Conservation (phyloP, 2,888 invertebrate genomes). For the Drosophila lacicola region DNA sequence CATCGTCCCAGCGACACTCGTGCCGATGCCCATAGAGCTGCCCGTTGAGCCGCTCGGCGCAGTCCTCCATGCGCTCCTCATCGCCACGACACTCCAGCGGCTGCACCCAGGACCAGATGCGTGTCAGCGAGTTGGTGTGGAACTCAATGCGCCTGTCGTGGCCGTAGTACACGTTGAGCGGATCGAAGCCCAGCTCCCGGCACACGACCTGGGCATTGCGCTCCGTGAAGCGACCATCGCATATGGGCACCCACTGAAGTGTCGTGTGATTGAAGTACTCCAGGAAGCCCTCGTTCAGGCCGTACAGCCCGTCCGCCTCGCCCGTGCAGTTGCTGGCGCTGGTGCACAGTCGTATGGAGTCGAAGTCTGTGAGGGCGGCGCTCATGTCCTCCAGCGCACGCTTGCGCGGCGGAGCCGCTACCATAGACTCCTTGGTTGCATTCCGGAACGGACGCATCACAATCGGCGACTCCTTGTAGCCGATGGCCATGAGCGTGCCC, state of each 20-base stretch:
- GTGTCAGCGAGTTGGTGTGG: constrained; percentile 93
- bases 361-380: constrained; percentile 80
- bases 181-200: constrained; percentile 94
- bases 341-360: constrained; percentile 92
- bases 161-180: constrained; percentile 94
- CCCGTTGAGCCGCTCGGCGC: constrained; percentile 94
- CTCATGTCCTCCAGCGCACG: constrained; percentile 86
- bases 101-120: constrained; percentile 98
- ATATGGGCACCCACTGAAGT: constrained; percentile 98
- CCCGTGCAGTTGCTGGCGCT: constrained; percentile 89
- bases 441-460: constrained; percentile 89
- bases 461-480: constrained; percentile 91
- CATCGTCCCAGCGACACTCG: constrained; percentile 94
- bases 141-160: constrained; percentile 94
- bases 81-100: constrained; percentile 93
- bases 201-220: constrained; percentile 99
- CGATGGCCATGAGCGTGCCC: constrained; percentile 94
- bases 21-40: constrained; percentile 94
- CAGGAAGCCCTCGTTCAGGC: constrained; percentile 92
- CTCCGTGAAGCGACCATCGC: constrained; percentile 97
- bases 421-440: constrained; percentile 70
- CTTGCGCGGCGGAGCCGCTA: constrained; percentile 57
- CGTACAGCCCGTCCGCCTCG: constrained; percentile 82
- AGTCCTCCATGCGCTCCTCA: constrained; percentile 92
- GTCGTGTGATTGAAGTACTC: constrained; percentile 98